Evolutionary conservation across 2,888 invertebrate genomes (phyloP).

Genomic region (Caprella mutica): DNA sequence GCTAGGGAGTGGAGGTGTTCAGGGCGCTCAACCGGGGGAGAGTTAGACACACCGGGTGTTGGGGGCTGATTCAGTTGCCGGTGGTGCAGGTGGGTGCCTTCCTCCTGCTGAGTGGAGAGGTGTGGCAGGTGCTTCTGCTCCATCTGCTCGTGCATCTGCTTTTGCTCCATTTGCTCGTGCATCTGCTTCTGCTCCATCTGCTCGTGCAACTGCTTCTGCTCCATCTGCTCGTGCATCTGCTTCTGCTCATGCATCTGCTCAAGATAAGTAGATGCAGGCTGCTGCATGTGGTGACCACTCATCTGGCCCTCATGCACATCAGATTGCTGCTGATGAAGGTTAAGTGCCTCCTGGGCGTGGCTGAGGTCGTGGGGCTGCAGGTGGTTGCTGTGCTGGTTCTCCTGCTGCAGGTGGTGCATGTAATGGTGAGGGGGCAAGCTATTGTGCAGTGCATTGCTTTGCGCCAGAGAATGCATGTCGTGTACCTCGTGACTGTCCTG

Average conservation of each 20-base stretch:
- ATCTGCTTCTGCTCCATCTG: not conserved
- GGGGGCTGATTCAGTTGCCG: no score
- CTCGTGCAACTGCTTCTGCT: not conserved
- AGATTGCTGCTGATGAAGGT: conserved; percentile 6
- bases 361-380: not conserved
- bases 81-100: no score
- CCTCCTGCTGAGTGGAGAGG: no score
- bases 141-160: not conserved
- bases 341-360: no score
- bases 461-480: no score
- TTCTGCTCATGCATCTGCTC: not conserved
- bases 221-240: not conserved
- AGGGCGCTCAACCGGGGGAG: no score
- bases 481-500: not conserved
- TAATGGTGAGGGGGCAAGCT: not conserved
- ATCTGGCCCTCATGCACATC: no score
- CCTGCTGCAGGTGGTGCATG: not conserved
- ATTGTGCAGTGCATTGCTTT: not conserved
- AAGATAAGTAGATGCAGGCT: no score
- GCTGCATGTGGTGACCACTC: no score
- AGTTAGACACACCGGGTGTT: no score
- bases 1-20: no score
- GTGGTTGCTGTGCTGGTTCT: not conserved
- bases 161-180: conserved; percentile 1
- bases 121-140: conserved; percentile 6